These are phyloP conservation scores for Pomatostomus ruficeps DNA, from an alignment of 2,113 vertebrate genomes.

Conservation along the genomic window DNA sequence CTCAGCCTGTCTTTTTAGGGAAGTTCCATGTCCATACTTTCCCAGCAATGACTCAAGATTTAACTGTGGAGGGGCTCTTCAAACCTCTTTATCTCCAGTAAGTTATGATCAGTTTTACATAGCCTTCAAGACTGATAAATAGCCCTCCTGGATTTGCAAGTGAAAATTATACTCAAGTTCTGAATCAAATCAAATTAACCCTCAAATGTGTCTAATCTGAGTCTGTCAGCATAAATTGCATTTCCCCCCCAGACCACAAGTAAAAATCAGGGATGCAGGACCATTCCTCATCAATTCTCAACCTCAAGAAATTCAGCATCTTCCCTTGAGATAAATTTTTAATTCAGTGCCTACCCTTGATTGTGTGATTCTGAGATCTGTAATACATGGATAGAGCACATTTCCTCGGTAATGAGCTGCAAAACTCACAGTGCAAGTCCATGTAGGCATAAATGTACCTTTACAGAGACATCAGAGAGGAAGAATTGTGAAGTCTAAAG, in stretches of 20 bases:
- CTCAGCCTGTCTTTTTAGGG: not conserved
- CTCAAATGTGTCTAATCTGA: fast-evolving
- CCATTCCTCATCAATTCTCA: not conserved
- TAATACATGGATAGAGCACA: not conserved
- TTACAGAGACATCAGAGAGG: not conserved
- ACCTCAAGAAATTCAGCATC: not conserved
- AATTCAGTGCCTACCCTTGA: not conserved
- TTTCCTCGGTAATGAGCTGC: not conserved
- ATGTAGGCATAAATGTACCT: fast-evolving
- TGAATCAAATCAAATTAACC: not conserved
- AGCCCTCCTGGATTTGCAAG: not conserved
- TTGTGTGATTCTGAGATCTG: not conserved
- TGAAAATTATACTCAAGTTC: not conserved
- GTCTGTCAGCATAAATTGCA: not conserved
- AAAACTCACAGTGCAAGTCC: not conserved
- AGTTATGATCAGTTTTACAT: not conserved
- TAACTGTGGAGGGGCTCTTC: not conserved
- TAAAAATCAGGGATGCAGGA: not conserved
- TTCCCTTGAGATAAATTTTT: not conserved
- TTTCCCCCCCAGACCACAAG: not conserved
- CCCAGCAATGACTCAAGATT: not conserved
- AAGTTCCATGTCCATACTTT: not conserved
- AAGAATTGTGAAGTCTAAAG: not conserved
- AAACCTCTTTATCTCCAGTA: not conserved
- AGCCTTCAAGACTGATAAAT: not conserved